Percentiles rank a stretch among this genome's conserved stretches.
Evolutionary conservation across 92 coral and sea anemone genomes (phyloP).

Genomic region (Phymanthus crucifer): DNA sequence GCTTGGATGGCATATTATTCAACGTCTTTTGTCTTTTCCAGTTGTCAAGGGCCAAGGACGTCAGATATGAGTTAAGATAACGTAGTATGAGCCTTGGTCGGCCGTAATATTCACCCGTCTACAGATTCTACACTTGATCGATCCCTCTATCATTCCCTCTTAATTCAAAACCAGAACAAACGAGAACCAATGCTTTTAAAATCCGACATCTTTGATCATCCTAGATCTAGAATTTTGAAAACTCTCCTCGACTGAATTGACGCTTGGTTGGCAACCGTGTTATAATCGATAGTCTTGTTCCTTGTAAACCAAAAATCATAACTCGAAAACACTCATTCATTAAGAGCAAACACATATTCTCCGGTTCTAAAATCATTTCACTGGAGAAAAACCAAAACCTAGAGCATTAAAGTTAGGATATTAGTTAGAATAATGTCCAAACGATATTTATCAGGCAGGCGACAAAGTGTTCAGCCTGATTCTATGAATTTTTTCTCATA

Average conservation of each 20-base stretch:
- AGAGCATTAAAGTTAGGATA: background rate
- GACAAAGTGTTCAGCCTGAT: background rate
- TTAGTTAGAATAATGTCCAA: background rate
- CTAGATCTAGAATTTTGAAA: background rate
- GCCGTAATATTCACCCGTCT: slow-evolving; percentile 13
- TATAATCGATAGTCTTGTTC: background rate
- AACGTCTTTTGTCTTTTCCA: slow-evolving; percentile 10
- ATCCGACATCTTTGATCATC: background rate
- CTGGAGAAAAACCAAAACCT: background rate
- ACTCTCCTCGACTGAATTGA: background rate
- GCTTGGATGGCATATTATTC: slow-evolving; percentile 33
- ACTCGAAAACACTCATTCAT: background rate
- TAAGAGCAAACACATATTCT: slow-evolving; percentile 5
- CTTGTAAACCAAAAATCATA: background rate
- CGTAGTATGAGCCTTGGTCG: background rate
- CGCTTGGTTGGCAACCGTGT: slow-evolving; percentile 22
- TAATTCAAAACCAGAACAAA: background rate
- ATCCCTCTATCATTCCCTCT: background rate
- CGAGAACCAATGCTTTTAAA: background rate
- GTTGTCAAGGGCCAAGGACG: slow-evolving; percentile 41
- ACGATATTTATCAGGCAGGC: background rate
- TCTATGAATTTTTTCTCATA: background rate
- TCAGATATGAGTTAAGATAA: slow-evolving; percentile 32
- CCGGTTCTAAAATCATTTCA: background rate
- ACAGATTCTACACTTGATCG: background rate